Conservation (phyloP, 2,113 vertebrate species). For the Nesoenas mayeri region DNA sequence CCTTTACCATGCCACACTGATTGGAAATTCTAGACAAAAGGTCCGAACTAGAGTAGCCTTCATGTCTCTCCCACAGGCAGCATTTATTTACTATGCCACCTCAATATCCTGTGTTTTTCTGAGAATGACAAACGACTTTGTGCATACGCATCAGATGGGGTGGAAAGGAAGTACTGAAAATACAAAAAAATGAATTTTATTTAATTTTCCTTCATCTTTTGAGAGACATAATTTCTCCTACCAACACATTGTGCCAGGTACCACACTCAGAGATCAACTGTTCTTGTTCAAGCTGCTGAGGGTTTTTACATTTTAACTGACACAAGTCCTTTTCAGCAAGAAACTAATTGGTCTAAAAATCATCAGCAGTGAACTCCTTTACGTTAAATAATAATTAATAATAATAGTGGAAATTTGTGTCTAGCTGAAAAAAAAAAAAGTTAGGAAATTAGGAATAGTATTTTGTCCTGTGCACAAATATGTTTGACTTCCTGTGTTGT, state of each 20-base stretch:
- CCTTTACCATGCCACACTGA: accelerated
- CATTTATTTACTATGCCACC: accelerated
- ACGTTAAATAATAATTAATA: neutral
- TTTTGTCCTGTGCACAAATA: neutral
- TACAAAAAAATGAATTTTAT: neutral
- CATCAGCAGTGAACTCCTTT: neutral
- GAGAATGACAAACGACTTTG: neutral
- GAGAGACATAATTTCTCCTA: neutral
- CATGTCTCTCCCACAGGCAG: neutral
- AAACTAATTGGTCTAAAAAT: neutral
- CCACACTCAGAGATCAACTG: neutral
- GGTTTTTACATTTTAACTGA: neutral
- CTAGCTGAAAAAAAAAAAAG: neutral
- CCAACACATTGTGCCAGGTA: accelerated
- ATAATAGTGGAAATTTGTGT: neutral
- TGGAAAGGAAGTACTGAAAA: neutral
- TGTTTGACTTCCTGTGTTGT: neutral
- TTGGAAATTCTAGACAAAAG: neutral
- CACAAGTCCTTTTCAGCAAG: neutral
- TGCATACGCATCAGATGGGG: neutral
- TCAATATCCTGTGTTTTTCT: neutral
- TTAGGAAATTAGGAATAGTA: accelerated
- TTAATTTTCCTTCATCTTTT: neutral
- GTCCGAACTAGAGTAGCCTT: neutral
- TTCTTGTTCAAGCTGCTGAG: neutral